A percentile compares a stretch with the other conserved stretches of the same genome.
phyloP scores from a whole-genome alignment of 1,140 invertebrate genomes.

The Drosophila bocqueti region DNA sequence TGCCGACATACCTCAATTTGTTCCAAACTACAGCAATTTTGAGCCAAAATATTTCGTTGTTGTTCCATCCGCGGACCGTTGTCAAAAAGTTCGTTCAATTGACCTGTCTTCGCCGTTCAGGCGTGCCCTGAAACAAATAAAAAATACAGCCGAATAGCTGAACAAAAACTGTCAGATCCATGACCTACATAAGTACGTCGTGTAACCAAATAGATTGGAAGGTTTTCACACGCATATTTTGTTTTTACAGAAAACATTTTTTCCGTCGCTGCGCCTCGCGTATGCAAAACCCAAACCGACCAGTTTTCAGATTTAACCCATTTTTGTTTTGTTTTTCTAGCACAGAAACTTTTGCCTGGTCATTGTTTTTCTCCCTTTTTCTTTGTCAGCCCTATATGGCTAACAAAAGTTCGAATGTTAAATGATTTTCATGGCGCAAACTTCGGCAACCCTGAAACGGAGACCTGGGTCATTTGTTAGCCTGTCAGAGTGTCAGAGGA shows the following conservation, averaged over 20 bases:
- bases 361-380: background rate
- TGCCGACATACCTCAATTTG: slow-evolving; percentile 8
- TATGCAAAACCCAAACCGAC: slow-evolving; percentile 55
- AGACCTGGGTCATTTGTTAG: slow-evolving; percentile 51
- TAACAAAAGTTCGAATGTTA: slow-evolving; percentile 48
- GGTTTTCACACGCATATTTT: slow-evolving; percentile 47
- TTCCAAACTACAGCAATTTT: slow-evolving; percentile 4
- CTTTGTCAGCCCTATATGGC: slow-evolving; percentile 3
- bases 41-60: slow-evolving; percentile 18
- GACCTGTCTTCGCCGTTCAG: slow-evolving; percentile 34
- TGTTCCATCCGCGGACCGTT: slow-evolving; percentile 1
- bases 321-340: slow-evolving; percentile 40
- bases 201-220: slow-evolving; percentile 49
- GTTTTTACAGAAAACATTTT: slow-evolving; percentile 18
- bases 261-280: slow-evolving; percentile 9
- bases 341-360: slow-evolving; percentile 29
- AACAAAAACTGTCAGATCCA: slow-evolving; percentile 41
- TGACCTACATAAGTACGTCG: slow-evolving; percentile 47
- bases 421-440: slow-evolving; percentile 60
- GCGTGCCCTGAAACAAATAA: slow-evolving; percentile 6
- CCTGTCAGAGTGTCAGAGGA: slow-evolving; percentile 57
- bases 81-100: slow-evolving; percentile 38
- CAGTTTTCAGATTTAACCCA: slow-evolving; percentile 45
- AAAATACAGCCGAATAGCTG: slow-evolving; percentile 27
- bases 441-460: slow-evolving; percentile 43